A percentile compares a stretch with the other conserved stretches of the same genome.
phyloP scores from a whole-genome alignment of 2,797 vertebrate species.

The Streptopelia turtur region DNA sequence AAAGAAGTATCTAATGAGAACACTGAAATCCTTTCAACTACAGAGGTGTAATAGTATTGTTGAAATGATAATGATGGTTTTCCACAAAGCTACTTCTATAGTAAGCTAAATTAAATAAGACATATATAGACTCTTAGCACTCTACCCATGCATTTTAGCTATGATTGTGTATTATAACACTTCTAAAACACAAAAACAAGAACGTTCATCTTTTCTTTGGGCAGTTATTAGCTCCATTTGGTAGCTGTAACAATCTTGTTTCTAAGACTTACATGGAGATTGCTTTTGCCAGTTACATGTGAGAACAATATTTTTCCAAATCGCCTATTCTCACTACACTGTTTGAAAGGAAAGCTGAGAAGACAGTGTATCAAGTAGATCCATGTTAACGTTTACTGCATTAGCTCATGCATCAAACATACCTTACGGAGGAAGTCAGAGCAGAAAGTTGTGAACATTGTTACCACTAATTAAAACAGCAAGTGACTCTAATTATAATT shows the following conservation, averaged over 20 bases:
- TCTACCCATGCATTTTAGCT: background rate
- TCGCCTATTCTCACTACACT: background rate
- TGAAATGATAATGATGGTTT: background rate
- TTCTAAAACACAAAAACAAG: background rate
- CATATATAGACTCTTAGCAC: background rate
- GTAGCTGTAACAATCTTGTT: background rate
- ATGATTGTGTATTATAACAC: background rate
- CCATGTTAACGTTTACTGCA: background rate
- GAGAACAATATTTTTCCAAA: background rate
- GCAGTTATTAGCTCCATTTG: background rate
- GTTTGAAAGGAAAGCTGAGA: background rate
- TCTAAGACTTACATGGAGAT: background rate
- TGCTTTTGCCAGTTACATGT: background rate
- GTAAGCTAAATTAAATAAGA: background rate
- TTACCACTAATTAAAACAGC: background rate
- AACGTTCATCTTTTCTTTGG: background rate
- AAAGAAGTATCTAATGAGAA: background rate
- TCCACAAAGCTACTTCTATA: background rate
- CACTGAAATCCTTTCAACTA: background rate
- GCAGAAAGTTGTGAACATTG: background rate
- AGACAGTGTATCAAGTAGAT: background rate
- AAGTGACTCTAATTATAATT: background rate
- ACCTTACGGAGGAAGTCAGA: background rate
- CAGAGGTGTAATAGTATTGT: background rate
- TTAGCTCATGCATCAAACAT: background rate